Percentiles rank a stretch among this genome's conserved stretches.
phyloP scores from a whole-genome alignment of 2,113 vertebrate genomes.

The Coregonus clupeaformis region DNA sequence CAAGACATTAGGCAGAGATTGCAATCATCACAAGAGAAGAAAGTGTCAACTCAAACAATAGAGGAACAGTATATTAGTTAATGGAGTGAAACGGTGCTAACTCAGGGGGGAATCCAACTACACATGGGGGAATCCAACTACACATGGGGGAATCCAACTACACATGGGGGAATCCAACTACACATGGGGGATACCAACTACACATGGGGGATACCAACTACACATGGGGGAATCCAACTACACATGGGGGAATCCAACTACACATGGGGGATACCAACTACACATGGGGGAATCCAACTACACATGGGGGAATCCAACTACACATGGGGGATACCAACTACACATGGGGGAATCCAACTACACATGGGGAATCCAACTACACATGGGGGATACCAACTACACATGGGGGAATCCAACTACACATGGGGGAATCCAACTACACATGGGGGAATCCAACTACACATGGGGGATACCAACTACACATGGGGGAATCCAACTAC shows the following conservation, averaged over 20 bases:
- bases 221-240: too few species aligned
- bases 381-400: background rate
- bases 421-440: too few species aligned
- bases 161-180: too few species aligned
- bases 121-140: background rate
- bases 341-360: too few species aligned
- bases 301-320: too few species aligned
- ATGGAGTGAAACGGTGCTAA: background rate
- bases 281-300: background rate
- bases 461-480: background rate
- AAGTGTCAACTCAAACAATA: background rate
- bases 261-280: background rate
- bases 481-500: background rate
- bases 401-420: background rate
- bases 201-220: background rate
- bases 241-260: background rate
- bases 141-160: too few species aligned
- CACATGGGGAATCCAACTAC: background rate
- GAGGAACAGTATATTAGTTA: background rate
- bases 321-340: background rate
- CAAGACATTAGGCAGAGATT: conserved; percentile 7
- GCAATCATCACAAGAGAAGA: background rate
- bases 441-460: too few species aligned
- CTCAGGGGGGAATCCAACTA: background rate
- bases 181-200: too few species aligned